Conservation (phyloP, 2,113 vertebrate species). For the Anguilla rostrata region DNA sequence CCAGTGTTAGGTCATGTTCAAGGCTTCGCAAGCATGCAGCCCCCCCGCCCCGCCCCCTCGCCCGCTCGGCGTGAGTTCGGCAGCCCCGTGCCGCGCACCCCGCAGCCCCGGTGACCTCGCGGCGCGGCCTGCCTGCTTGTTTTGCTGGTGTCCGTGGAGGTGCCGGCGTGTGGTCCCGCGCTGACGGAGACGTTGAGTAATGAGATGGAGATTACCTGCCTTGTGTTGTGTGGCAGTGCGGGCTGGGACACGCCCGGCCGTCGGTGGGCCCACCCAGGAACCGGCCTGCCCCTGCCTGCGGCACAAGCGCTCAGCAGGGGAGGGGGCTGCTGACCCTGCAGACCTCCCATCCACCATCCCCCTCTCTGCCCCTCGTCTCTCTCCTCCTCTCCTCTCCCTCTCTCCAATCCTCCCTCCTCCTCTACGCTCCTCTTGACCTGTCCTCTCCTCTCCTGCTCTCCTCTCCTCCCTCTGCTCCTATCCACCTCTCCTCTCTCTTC, state of each 20-base stretch:
- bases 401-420: no score
- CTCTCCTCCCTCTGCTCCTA: no score
- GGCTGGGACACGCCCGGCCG: conserved; percentile 60
- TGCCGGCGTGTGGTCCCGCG: conserved; percentile 47
- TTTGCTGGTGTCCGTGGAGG: conserved; percentile 11
- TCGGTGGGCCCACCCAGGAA: conserved; percentile 59
- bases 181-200: conserved; percentile 55
- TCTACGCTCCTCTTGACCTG: no score
- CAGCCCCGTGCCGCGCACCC: background rate
- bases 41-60: background rate
- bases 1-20: conserved; percentile 12
- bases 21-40: background rate
- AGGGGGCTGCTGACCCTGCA: conserved; percentile 4
- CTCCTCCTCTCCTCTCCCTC: conserved; percentile 1
- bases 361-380: background rate
- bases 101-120: background rate
- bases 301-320: background rate
- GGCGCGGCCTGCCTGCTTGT: conserved; percentile 1
- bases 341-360: background rate
- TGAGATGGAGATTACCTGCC: conserved; percentile 44
- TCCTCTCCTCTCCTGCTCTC: no score
- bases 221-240: conserved; percentile 45
- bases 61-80: background rate
- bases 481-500: background rate
- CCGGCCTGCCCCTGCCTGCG: conserved; percentile 32